These are phyloP conservation scores for Parnassius apollo DNA, from an alignment of 2,888 invertebrate species.

Conservation along the genomic window DNA sequence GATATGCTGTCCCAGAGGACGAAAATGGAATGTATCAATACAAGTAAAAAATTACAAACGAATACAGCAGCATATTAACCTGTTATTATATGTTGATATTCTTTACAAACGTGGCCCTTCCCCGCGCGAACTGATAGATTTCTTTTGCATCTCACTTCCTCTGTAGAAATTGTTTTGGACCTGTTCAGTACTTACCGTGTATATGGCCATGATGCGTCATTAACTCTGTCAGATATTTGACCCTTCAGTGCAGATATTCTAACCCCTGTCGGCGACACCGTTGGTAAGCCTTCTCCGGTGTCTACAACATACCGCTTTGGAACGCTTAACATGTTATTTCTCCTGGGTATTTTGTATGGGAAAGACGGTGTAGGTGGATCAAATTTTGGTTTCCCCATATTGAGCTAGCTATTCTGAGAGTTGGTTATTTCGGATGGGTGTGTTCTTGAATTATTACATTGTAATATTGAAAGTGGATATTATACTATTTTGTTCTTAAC, in stretches of 20 bases:
- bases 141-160: neutral
- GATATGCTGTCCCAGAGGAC: too few relatives aligned
- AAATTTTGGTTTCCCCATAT: constrained; percentile 55
- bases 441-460: constrained; percentile 15
- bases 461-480: too few relatives aligned
- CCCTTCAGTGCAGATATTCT: constrained; percentile 55
- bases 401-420: constrained; percentile 49
- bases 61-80: too few relatives aligned
- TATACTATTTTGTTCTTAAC: too few relatives aligned
- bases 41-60: too few relatives aligned
- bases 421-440: constrained; percentile 28
- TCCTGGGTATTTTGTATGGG: constrained; percentile 53
- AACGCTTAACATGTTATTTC: constrained; percentile 54
- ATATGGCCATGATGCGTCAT: constrained; percentile 64
- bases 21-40: too few relatives aligned
- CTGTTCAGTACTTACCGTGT: constrained; percentile 48
- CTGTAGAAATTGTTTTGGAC: too few relatives aligned
- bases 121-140: neutral
- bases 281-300: constrained; percentile 55
- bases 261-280: constrained; percentile 47
- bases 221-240: constrained; percentile 49
- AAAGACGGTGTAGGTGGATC: constrained; percentile 53
- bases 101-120: too few relatives aligned
- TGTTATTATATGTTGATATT: too few relatives aligned
- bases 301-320: constrained; percentile 50